Base-by-base conservation (phyloP, 2,797 vertebrate species). In the Picus viridis region DNA sequence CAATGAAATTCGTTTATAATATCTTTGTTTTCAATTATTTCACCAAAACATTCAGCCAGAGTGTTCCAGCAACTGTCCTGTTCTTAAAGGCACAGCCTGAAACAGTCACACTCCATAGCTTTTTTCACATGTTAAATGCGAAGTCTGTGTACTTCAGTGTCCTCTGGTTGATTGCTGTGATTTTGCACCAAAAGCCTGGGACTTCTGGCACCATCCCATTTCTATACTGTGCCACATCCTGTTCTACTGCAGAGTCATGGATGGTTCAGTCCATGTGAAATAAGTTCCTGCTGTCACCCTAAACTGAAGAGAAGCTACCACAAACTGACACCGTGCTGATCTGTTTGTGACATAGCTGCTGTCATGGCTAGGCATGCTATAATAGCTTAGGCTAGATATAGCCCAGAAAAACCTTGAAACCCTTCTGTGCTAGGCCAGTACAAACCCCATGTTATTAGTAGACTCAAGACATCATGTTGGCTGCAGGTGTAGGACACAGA, bases 91-190 rank as follows among this genome's bases (percentile, higher is more conserved):
- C n/a, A n/a, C n/a, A n/a, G n/a, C n/a, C n/a, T n/a, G n/a, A n/a
- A n/a, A n/a, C n/a, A n/a, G n/a, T n/a, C n/a, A n/a, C n/a, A n/a
- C n/a, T 47, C 19, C 22, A 47, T 10, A 19, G 22, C 19, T 20
- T 47, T 22, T 10, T 47, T 47, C 20, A 30, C 11, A 6, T 0
- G 0, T 9, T 4, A 3, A 56, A 24, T 0, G 0, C 1, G 2
- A 77, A 13, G 2, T 12, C 7, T 20, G 20, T 2, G 0, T 51
- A 19, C 43, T 57, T 57, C 22, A 39, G 17, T 1, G 6, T 22
- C 15, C 17, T 17, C 30, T 26, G 6, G 24, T 4, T 0, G 2
- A 16, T 30, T 2, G 7, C 18, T 53, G 4, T 41, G 58, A 56
- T 23, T 36, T 41, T n/a, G 20, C 58, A 30, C 34, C 26, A 45